Conservation (phyloP, 2,888 invertebrate species). For the Clitarchus hookeri region DNA sequence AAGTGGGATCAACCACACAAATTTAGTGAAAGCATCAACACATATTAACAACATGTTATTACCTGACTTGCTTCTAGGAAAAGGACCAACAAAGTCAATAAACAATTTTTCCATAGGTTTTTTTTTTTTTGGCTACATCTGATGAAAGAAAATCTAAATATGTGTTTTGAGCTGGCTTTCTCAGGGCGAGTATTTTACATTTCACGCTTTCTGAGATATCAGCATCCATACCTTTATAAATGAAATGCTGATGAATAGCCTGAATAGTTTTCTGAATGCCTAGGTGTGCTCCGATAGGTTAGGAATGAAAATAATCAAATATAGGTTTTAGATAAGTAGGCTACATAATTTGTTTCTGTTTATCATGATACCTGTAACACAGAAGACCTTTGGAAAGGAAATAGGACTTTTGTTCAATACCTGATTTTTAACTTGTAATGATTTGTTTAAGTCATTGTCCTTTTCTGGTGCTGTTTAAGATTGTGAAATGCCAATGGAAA, state of each 20-base stretch:
- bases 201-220: background rate
- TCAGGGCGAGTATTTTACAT: background rate
- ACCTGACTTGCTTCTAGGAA: background rate
- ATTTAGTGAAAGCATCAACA: background rate
- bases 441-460: background rate
- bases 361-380: too few relatives aligned
- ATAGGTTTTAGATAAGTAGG: background rate
- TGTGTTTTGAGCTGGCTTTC: background rate
- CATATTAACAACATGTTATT: background rate
- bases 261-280: background rate
- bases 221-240: background rate
- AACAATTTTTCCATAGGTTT: background rate
- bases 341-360: too few relatives aligned
- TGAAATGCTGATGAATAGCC: background rate
- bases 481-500: background rate
- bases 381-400: too few relatives aligned
- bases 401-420: too few relatives aligned
- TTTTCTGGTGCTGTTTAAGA: background rate
- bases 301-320: slow-evolving; percentile 9
- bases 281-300: background rate
- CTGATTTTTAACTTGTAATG: background rate
- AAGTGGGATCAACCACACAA: background rate
- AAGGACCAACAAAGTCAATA: background rate
- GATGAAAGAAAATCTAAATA: background rate
- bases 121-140: background rate